A percentile compares a stretch with the other conserved stretches of the same genome.
These are phyloP conservation scores for Muricea muricata DNA, from an alignment of 92 coral and sea anemone species.

Conservation along the genomic window DNA sequence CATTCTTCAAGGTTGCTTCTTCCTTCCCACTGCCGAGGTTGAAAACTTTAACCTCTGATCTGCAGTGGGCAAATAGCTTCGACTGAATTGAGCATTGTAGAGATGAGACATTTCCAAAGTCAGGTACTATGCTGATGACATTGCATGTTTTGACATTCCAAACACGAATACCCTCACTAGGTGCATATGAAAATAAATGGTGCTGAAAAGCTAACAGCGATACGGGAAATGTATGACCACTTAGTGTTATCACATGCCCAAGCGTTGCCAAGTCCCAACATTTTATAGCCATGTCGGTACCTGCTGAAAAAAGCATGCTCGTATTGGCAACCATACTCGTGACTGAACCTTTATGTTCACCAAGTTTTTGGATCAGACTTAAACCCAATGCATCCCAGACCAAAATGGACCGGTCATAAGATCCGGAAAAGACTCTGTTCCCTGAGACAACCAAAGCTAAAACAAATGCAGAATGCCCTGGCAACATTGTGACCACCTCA, in stretches of 20 bases:
- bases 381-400: conserved; percentile 80
- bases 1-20: conserved; percentile 56
- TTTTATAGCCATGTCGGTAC: conserved; percentile 75
- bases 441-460: conserved; percentile 60
- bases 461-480: conserved; percentile 85
- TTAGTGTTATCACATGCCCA: conserved; percentile 68
- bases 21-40: conserved; percentile 87
- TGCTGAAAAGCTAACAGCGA: conserved; percentile 78
- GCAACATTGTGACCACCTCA: conserved; percentile 55
- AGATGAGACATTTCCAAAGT: conserved; percentile 53
- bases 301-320: conserved; percentile 76
- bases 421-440: conserved; percentile 77
- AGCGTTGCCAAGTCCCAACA: conserved; percentile 84
- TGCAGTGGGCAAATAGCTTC: conserved; percentile 65
- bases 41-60: conserved; percentile 59
- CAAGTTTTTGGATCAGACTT: conserved; percentile 75
- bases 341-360: conserved; percentile 90
- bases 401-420: conserved; percentile 82
- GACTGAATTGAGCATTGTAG: conserved; percentile 68
- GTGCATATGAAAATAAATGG: conserved; percentile 83
- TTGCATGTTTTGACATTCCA: conserved; percentile 90
- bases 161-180: conserved; percentile 78
- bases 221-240: conserved; percentile 77
- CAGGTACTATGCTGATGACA: conserved; percentile 65
- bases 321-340: conserved; percentile 71